A percentile compares a stretch with the other conserved stretches of the same genome.
These are phyloP conservation scores for Salmo trutta DNA, from an alignment of 2,797 vertebrate species.

Conservation along the genomic window DNA sequence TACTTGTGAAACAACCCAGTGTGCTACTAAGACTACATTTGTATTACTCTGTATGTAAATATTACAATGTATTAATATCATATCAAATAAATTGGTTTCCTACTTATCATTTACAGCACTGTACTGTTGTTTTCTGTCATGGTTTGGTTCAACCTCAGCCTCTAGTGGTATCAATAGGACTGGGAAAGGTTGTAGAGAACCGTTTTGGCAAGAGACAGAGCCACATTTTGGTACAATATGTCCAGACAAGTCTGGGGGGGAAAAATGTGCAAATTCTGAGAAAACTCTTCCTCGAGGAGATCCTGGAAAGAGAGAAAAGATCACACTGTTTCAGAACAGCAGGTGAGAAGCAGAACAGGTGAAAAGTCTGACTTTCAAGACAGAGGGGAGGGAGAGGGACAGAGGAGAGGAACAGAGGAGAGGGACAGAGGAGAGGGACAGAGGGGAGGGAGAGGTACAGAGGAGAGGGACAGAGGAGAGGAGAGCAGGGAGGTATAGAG, in stretches of 20 bases:
- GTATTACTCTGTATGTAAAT: conserved; percentile 78
- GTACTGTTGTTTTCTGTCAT: background rate
- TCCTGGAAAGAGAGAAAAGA: background rate
- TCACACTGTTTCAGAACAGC: background rate
- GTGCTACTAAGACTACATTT: conserved; percentile 76
- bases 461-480: too few species aligned
- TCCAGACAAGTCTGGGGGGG: background rate
- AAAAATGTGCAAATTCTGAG: background rate
- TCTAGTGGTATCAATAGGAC: background rate
- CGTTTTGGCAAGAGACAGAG: background rate
- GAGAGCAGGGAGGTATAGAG: background rate
- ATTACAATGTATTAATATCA: conserved; percentile 79
- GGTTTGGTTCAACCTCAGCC: background rate
- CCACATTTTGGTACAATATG: background rate
- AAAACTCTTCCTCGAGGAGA: too few species aligned
- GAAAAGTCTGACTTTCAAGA: background rate
- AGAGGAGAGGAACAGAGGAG: background rate
- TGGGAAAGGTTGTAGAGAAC: background rate
- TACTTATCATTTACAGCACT: conserved; percentile 62
- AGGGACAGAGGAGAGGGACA: background rate
- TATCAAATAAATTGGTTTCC: conserved; percentile 81
- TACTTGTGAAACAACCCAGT: conserved; percentile 67
- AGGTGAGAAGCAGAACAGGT: background rate
- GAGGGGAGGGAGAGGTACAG: too few species aligned
- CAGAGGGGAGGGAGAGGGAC: too few species aligned